Evolutionary conservation across 2,113 vertebrate species (phyloP).

Genomic region (Morone saxatilis): DNA sequence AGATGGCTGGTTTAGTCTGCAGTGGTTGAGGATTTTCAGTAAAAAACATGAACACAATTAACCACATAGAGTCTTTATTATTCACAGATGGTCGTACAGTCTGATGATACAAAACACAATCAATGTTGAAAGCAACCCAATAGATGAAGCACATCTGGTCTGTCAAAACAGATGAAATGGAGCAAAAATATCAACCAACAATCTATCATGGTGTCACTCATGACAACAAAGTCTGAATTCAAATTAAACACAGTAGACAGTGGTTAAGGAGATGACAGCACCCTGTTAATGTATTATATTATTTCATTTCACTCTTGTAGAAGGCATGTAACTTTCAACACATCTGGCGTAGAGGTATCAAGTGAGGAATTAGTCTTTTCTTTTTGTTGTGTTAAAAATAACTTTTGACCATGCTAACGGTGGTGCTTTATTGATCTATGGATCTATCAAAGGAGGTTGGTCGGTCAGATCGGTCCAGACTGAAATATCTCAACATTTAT

Average conservation of each 20-base stretch:
- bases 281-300: not conserved
- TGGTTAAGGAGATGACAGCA: not conserved
- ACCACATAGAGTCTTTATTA: conserved; percentile 44
- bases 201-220: conserved; percentile 11
- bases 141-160: conserved; percentile 5
- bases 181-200: conserved; percentile 17
- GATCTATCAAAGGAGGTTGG: not conserved
- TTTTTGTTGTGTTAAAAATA: not conserved
- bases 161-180: conserved; percentile 16
- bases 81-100: conserved; percentile 34
- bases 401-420: not conserved
- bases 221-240: conserved; percentile 26
- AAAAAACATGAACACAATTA: conserved; percentile 44
- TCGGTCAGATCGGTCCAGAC: not conserved
- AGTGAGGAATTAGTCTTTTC: not conserved
- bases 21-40: conserved; percentile 22
- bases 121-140: conserved; percentile 12
- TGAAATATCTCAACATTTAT: not conserved
- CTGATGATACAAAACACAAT: conserved; percentile 30
- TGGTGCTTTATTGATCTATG: not conserved
- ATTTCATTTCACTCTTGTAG: not conserved
- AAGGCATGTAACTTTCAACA: conserved; percentile 3
- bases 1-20: conserved; percentile 48
- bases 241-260: conserved; percentile 17
- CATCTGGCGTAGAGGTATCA: not conserved